phyloP scores from a whole-genome alignment of 2,113 vertebrate genomes.

The Oryzias curvinotus region DNA sequence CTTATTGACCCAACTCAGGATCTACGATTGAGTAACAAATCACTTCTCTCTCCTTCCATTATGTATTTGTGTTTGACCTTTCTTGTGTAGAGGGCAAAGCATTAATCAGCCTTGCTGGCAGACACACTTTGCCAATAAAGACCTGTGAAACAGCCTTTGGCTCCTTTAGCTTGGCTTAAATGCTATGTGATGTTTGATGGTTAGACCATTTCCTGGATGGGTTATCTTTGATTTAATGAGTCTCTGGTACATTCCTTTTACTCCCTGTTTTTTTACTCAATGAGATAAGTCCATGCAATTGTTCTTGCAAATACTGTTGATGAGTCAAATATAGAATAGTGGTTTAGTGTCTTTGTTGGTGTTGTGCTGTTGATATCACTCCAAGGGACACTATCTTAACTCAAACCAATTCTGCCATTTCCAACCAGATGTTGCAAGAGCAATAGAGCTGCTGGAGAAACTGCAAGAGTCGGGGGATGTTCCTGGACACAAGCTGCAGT shows the following conservation, averaged over 20 bases:
- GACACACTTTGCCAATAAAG: slow-evolving; percentile 34
- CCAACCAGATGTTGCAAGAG: slow-evolving; percentile 90
- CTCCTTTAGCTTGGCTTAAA: slow-evolving; percentile 37
- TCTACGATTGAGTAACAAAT: slow-evolving; percentile 35
- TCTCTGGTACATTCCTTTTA: slow-evolving; percentile 7
- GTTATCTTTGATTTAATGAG: slow-evolving; percentile 37
- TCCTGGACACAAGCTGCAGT: slow-evolving; percentile 95
- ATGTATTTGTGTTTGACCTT: slow-evolving; percentile 25
- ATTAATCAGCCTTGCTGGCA: slow-evolving; percentile 38
- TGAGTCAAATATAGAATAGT: slow-evolving; percentile 58
- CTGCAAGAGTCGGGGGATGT: slow-evolving; percentile 95
- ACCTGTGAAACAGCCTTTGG: slow-evolving; percentile 26
- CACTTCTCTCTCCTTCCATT: slow-evolving; percentile 19
- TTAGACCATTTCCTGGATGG: slow-evolving; percentile 9
- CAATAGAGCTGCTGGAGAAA: slow-evolving; percentile 96
- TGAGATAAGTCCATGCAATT: slow-evolving; percentile 30
- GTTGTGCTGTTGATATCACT: slow-evolving; percentile 57
- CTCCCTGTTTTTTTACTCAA: slow-evolving; percentile 22
- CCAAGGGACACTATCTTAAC: slow-evolving; percentile 12
- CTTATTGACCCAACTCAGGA: slow-evolving; percentile 24
- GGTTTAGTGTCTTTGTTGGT: slow-evolving; percentile 45
- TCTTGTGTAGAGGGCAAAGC: slow-evolving; percentile 33
- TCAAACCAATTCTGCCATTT: background rate
- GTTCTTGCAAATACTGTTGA: slow-evolving; percentile 21
- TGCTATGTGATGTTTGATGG: slow-evolving; percentile 20